These are phyloP conservation scores for Tetrax tetrax DNA, from an alignment of 2,113 vertebrate genomes.

Conservation along the genomic window DNA sequence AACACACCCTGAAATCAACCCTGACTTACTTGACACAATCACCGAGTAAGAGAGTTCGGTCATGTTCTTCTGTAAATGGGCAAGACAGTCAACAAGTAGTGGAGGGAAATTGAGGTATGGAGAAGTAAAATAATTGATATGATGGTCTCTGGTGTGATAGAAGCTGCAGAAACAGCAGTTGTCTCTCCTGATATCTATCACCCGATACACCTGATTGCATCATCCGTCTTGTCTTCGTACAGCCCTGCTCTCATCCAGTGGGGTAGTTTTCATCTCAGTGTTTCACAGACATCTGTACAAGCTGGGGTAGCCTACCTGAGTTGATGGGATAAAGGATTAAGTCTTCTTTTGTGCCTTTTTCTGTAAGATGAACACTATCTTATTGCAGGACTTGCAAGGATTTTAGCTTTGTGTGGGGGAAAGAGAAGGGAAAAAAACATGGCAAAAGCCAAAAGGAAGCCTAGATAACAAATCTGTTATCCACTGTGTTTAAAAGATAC, in stretches of 20 bases:
- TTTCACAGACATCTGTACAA: not conserved
- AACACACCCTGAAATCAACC: not conserved
- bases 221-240: rapidly evolving
- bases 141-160: not conserved
- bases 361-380: slow-evolving; percentile 29
- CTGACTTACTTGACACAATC: not conserved
- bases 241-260: not conserved
- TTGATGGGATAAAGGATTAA: slow-evolving; percentile 29
- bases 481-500: slow-evolving; percentile 49
- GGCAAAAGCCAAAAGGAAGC: slow-evolving; percentile 24
- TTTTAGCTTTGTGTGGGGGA: not conserved
- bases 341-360: not conserved
- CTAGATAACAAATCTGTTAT: slow-evolving; percentile 58
- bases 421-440: not conserved
- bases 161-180: not conserved
- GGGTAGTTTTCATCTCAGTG: not conserved
- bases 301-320: not conserved
- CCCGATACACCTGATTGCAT: not conserved
- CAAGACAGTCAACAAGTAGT: not conserved
- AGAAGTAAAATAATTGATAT: not conserved
- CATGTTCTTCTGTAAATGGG: not conserved
- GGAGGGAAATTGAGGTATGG: not conserved
- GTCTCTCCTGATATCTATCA: not conserved
- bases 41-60: not conserved
- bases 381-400: slow-evolving; percentile 5